phyloP scores from a whole-genome alignment of 2,888 invertebrate genomes.

The Clitarchus hookeri region DNA sequence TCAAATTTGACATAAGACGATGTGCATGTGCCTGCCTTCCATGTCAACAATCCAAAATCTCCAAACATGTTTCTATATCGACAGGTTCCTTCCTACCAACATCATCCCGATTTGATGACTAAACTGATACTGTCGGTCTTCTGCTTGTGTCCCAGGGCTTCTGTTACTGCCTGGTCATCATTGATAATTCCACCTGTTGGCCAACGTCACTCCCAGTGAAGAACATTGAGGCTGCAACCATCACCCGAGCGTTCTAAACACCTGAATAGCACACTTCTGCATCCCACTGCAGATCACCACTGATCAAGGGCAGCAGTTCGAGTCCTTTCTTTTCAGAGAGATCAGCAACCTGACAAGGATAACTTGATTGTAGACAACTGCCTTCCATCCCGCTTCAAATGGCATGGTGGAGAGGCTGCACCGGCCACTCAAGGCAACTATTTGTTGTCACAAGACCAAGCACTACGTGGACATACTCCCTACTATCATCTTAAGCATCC shows the following conservation, averaged over 20 bases:
- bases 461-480: not conserved
- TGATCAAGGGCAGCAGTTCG: constrained; percentile 52
- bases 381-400: constrained; percentile 14
- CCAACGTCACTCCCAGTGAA: constrained; percentile 50
- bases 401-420: not conserved
- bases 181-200: constrained; percentile 52
- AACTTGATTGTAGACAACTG: constrained; percentile 28
- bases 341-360: constrained; percentile 40
- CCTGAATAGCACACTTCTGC: constrained; percentile 49
- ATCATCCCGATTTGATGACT: constrained; percentile 50
- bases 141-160: constrained; percentile 47
- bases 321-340: constrained; percentile 46
- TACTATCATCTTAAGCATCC: not conserved
- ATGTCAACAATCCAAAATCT: constrained; percentile 50
- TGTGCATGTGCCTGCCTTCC: constrained; percentile 42
- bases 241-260: constrained; percentile 34
- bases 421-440: not conserved
- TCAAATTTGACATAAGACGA: constrained; percentile 43
- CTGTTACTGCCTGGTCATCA: constrained; percentile 43
- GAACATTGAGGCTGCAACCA: constrained; percentile 50
- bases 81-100: constrained; percentile 42
- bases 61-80: constrained; percentile 45
- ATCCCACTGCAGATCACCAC: constrained; percentile 50
- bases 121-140: constrained; percentile 55
- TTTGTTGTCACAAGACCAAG: not conserved